These are phyloP conservation scores for Caenorhabditis sp. DNA, from an alignment of 2,888 invertebrate genomes.

Conservation along the genomic window DNA sequence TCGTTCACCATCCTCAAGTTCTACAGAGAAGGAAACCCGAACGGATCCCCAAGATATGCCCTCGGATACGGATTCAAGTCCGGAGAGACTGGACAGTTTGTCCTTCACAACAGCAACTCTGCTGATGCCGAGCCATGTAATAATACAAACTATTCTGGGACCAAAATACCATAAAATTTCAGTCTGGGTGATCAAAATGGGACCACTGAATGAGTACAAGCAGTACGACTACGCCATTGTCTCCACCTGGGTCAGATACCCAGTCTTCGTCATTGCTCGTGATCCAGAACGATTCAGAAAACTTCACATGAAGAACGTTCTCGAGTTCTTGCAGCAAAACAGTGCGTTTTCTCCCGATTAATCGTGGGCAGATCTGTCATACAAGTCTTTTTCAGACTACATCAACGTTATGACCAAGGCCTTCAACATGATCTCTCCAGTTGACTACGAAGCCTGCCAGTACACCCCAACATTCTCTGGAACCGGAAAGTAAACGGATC, in stretches of 20 bases:
- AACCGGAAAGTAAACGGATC: constrained; percentile 74
- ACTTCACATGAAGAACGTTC: constrained; percentile 78
- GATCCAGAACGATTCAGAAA: constrained; percentile 78
- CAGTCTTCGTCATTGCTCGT: constrained; percentile 79
- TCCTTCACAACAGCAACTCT: constrained; percentile 79
- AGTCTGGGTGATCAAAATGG: constrained; percentile 80
- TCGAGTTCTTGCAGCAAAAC: constrained; percentile 79
- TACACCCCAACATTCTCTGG: constrained; percentile 79
- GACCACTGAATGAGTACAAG: constrained; percentile 80
- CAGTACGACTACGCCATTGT: constrained; percentile 79
- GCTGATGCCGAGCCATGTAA: constrained; percentile 79
- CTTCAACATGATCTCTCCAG: constrained; percentile 80
- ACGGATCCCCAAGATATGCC: constrained; percentile 79
- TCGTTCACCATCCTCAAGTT: constrained; percentile 79
- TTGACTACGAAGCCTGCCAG: constrained; percentile 79
- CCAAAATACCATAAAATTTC: too few relatives aligned
- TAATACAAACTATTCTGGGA: background rate
- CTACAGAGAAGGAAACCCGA: constrained; percentile 79
- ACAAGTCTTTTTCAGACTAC: constrained; percentile 79
- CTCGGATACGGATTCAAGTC: constrained; percentile 79
- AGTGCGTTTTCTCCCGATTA: constrained; percentile 66
- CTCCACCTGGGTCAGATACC: constrained; percentile 77
- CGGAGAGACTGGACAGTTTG: constrained; percentile 79
- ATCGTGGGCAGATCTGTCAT: too few relatives aligned
- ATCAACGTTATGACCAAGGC: constrained; percentile 80